Conservation (phyloP, 2,888 invertebrate species). For the Agelastica alni region DNA sequence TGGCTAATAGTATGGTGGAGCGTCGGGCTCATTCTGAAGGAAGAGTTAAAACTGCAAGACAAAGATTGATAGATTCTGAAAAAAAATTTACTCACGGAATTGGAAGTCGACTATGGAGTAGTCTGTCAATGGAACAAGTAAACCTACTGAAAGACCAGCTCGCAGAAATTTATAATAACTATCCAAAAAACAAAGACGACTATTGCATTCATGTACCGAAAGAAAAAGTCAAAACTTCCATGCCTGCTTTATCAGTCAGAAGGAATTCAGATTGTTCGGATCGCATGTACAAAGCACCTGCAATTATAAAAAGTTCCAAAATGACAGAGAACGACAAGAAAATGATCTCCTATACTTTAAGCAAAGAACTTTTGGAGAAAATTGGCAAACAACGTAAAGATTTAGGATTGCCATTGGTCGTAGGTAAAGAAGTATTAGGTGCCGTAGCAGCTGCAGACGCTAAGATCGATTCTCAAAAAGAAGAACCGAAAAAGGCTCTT, state of each 20-base stretch:
- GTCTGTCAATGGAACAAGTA: constrained; percentile 82
- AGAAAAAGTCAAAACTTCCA: constrained; percentile 31
- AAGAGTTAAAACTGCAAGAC: constrained; percentile 42
- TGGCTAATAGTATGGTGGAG: constrained; percentile 72
- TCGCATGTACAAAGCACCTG: constrained; percentile 40
- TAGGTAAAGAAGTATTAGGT: constrained; percentile 66
- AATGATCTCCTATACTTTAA: constrained; percentile 71
- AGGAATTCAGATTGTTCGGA: constrained; percentile 55
- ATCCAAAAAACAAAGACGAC: constrained; percentile 58
- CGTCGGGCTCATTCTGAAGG: constrained; percentile 60
- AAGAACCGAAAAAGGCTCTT: constrained; percentile 49
- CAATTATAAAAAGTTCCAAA: constrained; percentile 54
- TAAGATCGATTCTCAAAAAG: constrained; percentile 29
- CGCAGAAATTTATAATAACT: constrained; percentile 76
- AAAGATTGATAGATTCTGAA: constrained; percentile 46
- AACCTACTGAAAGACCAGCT: constrained; percentile 78
- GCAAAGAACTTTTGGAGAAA: constrained; percentile 73
- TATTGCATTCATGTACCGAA: constrained; percentile 67
- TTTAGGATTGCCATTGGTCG: constrained; percentile 49
- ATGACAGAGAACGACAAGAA: constrained; percentile 73
- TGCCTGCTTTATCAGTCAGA: constrained; percentile 52
- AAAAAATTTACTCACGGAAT: constrained; percentile 61
- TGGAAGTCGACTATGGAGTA: constrained; percentile 80
- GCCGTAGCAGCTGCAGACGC: constrained; percentile 61
- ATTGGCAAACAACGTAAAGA: constrained; percentile 55